Evolutionary conservation across 2,797 vertebrate genomes (phyloP).

Genomic region (Gambusia yucatana): DNA sequence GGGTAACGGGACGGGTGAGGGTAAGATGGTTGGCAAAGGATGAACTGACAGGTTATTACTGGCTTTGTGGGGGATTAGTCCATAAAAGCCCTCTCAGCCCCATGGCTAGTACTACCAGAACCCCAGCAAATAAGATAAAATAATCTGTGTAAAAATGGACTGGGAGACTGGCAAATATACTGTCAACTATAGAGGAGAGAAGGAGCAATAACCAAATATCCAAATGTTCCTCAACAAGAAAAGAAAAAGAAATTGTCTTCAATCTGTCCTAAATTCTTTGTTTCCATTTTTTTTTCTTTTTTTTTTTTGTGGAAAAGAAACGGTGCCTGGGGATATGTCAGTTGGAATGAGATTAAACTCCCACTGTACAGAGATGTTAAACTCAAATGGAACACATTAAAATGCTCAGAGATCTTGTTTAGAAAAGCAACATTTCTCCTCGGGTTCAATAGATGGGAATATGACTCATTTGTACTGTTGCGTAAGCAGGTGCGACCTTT

Average conservation of each 20-base stretch:
- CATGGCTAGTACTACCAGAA: conserved; percentile 71
- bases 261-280: conserved; percentile 77
- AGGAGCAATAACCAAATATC: conserved; percentile 45
- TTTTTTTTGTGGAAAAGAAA: conserved; percentile 30
- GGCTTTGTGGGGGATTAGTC: conserved; percentile 85
- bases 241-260: conserved; percentile 50
- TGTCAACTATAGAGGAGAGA: conserved; percentile 38
- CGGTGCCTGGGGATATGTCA: conserved; percentile 75
- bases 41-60: conserved; percentile 87
- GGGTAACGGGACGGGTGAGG: conserved; percentile 28
- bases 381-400: conserved; percentile 74
- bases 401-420: conserved; percentile 74
- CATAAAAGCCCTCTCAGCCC: conserved; percentile 81
- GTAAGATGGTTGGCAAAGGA: conserved; percentile 69
- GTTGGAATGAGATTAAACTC: conserved; percentile 84
- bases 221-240: conserved; percentile 31
- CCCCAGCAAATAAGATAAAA: conserved; percentile 80
- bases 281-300: conserved; percentile 10
- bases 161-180: conserved; percentile 46
- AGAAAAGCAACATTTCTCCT: conserved; percentile 62
- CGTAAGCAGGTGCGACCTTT: conserved; percentile 75
- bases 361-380: conserved; percentile 73
- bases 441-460: conserved; percentile 73
- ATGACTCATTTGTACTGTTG: conserved; percentile 76
- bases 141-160: conserved; percentile 79